phyloP scores from a whole-genome alignment of 64 coral and sea anemone genomes.

The Montipora foliosa region DNA sequence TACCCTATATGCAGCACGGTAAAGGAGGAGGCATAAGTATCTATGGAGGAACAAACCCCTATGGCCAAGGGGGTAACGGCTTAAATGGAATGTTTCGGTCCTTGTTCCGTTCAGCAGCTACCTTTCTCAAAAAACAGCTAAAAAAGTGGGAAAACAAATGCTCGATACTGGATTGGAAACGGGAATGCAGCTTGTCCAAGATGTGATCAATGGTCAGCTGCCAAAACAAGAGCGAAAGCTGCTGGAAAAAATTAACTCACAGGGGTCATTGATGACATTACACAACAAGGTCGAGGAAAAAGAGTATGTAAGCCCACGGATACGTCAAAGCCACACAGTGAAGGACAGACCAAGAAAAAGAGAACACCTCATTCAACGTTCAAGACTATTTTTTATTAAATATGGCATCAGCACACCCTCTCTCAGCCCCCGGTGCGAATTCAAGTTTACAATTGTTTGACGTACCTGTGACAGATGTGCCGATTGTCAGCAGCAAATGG shows the following conservation, averaged over 20 bases:
- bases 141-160: slow-evolving; percentile 17
- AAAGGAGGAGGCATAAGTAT: not conserved
- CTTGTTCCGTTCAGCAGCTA: not conserved
- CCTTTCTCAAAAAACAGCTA: slow-evolving; percentile 20
- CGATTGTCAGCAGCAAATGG: slow-evolving; percentile 3
- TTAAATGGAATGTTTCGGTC: slow-evolving; percentile 4
- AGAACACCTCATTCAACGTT: too few species aligned
- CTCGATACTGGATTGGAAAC: slow-evolving; percentile 25
- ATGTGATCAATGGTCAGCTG: slow-evolving; percentile 4
- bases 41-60: not conserved
- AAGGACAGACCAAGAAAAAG: not conserved
- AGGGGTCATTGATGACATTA: not conserved
- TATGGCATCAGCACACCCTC: too few species aligned
- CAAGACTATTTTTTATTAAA: too few species aligned
- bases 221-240: not conserved
- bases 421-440: too few species aligned
- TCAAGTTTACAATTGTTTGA: not conserved
- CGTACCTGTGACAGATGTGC: slow-evolving; percentile 14
- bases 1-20: not conserved
- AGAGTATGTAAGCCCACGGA: not conserved
- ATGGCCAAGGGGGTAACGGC: slow-evolving; percentile 34
- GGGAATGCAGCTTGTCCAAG: not conserved
- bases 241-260: not conserved
- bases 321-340: not conserved
- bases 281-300: not conserved